Conservation (phyloP, 2,113 vertebrate genomes). For the Columbina picui region DNA sequence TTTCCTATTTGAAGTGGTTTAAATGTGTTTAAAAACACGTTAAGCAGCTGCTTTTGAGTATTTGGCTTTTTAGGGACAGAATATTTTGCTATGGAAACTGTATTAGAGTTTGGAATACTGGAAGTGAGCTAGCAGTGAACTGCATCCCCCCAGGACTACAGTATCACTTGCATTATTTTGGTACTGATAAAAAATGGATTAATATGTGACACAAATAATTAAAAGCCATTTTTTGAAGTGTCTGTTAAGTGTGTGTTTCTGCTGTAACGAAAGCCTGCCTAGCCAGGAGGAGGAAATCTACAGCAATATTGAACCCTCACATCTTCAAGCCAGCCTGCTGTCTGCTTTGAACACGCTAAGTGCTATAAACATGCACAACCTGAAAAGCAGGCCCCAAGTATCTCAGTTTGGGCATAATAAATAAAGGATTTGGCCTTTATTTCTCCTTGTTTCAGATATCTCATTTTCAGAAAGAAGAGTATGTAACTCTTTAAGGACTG, state of each 20-base stretch:
- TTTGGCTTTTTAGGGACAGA: not conserved
- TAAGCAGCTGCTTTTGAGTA: not conserved
- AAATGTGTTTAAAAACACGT: not conserved
- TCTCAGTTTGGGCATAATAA: not conserved
- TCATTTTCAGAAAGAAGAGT: not conserved
- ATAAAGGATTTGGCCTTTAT: not conserved
- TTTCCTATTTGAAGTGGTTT: not conserved
- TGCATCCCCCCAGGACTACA: not conserved
- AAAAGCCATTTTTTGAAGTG: not conserved
- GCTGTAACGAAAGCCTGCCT: not conserved
- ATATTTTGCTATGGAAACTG: not conserved
- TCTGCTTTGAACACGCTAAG: not conserved
- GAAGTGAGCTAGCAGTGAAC: not conserved
- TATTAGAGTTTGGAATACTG: not conserved
- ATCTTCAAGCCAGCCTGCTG: not conserved
- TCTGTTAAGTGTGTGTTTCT: not conserved
- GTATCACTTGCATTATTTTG: not conserved
- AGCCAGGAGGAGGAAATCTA: not conserved
- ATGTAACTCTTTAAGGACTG: accelerated
- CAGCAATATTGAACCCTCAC: accelerated
- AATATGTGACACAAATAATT: not conserved
- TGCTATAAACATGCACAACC: not conserved
- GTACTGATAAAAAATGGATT: not conserved
- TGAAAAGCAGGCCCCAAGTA: not conserved
- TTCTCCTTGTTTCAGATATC: not conserved